Conservation (phyloP, 2,113 vertebrate species). For the Sarotherodon lohbergeri region DNA sequence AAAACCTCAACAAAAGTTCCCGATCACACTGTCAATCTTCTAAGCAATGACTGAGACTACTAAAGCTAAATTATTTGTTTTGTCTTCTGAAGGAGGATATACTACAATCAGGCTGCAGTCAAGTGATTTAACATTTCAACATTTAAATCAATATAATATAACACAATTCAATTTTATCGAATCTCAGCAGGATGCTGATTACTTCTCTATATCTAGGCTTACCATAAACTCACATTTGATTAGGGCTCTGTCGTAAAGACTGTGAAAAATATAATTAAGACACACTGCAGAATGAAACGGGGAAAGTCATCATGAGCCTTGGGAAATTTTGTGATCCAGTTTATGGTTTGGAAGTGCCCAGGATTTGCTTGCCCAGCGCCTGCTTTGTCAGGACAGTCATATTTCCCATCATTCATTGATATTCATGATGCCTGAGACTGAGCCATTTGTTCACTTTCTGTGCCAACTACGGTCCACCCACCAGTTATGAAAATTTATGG, state of each 20-base stretch:
- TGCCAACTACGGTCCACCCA: constrained; percentile 43
- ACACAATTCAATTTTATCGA: not conserved
- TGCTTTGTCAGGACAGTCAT: not conserved
- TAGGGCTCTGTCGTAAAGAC: not conserved
- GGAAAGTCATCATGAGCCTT: not conserved
- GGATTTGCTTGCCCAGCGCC: not conserved
- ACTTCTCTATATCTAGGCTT: not conserved
- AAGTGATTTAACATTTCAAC: not conserved
- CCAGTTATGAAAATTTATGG: constrained; percentile 54
- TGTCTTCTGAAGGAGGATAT: not conserved
- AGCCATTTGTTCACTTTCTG: constrained; percentile 44
- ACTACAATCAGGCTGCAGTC: not conserved
- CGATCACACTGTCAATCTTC: not conserved
- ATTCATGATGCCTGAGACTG: constrained; percentile 37
- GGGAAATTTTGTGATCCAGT: not conserved
- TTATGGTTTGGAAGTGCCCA: not conserved
- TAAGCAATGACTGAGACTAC: not conserved
- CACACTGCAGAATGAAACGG: not conserved
- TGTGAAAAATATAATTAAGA: not conserved
- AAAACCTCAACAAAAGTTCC: not conserved
- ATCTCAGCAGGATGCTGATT: constrained; percentile 18
- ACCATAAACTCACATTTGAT: not conserved
- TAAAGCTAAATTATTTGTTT: constrained; percentile 7
- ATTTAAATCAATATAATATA: not conserved
- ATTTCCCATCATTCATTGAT: constrained; percentile 30